These are phyloP conservation scores for Hypsopygia costalis DNA, from an alignment of 2,888 invertebrate species.

Conservation along the genomic window DNA sequence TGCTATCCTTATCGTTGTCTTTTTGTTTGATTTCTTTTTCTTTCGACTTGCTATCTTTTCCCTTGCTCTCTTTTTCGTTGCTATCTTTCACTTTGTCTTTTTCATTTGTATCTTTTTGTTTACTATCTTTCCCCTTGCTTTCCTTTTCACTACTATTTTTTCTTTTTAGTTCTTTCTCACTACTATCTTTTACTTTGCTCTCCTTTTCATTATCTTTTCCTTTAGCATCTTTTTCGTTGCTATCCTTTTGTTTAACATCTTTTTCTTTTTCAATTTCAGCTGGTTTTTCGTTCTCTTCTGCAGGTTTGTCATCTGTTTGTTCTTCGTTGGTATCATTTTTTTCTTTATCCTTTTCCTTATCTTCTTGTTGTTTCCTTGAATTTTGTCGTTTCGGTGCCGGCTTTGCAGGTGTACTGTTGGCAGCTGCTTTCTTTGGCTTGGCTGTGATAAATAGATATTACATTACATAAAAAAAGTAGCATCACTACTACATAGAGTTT, in stretches of 20 bases:
- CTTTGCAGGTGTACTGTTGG: constrained; percentile 37
- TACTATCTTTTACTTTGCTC: background rate
- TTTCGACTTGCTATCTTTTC: constrained; percentile 18
- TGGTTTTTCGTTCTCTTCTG: background rate
- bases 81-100: constrained; percentile 15
- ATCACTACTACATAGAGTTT: too few relatives aligned
- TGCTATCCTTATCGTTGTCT: constrained; percentile 17
- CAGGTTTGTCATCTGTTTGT: constrained; percentile 6
- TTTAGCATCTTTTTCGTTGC: background rate
- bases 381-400: constrained; percentile 51
- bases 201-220: background rate
- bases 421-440: constrained; percentile 43
- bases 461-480: too few relatives aligned
- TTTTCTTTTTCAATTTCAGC: constrained; percentile 10
- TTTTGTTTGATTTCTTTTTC: constrained; percentile 21
- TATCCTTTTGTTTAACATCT: constrained; percentile 9
- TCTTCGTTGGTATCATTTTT: constrained; percentile 4
- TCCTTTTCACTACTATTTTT: constrained; percentile 19
- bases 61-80: constrained; percentile 11
- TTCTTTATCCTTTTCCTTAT: constrained; percentile 33
- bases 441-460: constrained; percentile 22
- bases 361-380: constrained; percentile 49
- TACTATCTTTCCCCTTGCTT: constrained; percentile 18
- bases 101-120: constrained; percentile 21
- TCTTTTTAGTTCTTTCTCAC: constrained; percentile 6